Conservation (phyloP, 2,888 invertebrate species). For the Drosophila greeni region DNA sequence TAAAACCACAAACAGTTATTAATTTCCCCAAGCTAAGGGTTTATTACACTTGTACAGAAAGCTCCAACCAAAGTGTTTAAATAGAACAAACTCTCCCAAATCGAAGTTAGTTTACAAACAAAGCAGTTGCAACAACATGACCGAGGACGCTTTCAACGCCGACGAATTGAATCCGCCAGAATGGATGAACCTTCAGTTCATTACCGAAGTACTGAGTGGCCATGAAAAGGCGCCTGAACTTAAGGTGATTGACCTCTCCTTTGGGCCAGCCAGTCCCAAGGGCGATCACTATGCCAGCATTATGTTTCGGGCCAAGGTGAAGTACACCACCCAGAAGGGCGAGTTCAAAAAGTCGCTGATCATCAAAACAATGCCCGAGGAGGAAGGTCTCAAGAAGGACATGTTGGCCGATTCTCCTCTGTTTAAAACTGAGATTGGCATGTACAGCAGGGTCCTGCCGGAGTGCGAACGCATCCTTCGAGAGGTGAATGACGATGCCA, state of each 20-base stretch:
- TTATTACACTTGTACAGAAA: slow-evolving; percentile 2
- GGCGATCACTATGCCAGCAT: slow-evolving; percentile 57
- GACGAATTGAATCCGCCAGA: slow-evolving; percentile 58
- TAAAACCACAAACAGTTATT: slow-evolving; percentile 1
- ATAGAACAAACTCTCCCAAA: background rate
- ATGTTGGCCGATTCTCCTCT: slow-evolving; percentile 49
- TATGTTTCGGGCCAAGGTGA: slow-evolving; percentile 57
- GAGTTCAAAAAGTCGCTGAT: slow-evolving; percentile 53
- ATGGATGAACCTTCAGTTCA: slow-evolving; percentile 57
- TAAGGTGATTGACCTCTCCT: slow-evolving; percentile 15
- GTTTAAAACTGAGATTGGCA: slow-evolving; percentile 68
- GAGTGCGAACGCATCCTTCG: slow-evolving; percentile 61
- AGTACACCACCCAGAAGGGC: slow-evolving; percentile 42
- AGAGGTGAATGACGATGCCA: slow-evolving; percentile 55
- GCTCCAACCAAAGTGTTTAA: background rate
- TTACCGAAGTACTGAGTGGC: slow-evolving; percentile 44
- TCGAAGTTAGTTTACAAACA: background rate
- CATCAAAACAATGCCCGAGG: slow-evolving; percentile 69
- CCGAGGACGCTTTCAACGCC: slow-evolving; percentile 35
- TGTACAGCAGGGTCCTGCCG: slow-evolving; percentile 68
- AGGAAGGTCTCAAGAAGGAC: slow-evolving; percentile 61
- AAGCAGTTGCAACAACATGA: slow-evolving; percentile 6
- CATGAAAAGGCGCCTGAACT: slow-evolving; percentile 36
- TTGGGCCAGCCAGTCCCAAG: slow-evolving; percentile 48
- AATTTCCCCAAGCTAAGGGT: slow-evolving; percentile 6